Conservation (phyloP, 1,140 invertebrate species). For the Euglossa dilemma region DNA sequence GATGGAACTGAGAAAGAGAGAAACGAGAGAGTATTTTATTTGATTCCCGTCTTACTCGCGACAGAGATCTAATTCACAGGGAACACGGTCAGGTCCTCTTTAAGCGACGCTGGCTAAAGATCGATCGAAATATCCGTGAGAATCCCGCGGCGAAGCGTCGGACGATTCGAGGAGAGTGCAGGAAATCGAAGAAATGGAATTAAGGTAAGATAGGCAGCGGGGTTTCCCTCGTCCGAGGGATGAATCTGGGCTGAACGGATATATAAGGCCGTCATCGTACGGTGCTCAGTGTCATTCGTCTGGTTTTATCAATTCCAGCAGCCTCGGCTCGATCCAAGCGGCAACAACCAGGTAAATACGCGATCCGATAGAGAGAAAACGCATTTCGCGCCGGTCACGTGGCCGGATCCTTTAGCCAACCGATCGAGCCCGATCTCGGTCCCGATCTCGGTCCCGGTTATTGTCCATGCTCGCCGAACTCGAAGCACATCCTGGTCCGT, state of each 20-base stretch:
- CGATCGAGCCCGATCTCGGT: background rate
- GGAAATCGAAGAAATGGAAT: constrained; percentile 68
- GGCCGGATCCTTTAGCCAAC: background rate
- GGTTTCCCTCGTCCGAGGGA: constrained; percentile 61
- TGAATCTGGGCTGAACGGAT: constrained; percentile 64
- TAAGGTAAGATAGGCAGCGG: constrained; percentile 63
- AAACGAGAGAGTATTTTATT: no score
- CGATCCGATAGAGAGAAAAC: constrained; percentile 3
- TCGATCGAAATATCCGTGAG: constrained; percentile 32
- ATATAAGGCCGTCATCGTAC: constrained; percentile 65
- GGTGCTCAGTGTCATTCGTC: constrained; percentile 64
- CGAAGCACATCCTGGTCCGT: constrained; percentile 8
- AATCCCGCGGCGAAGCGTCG: background rate
- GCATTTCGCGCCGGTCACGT: background rate
- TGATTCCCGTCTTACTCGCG: no score
- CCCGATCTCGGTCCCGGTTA: background rate
- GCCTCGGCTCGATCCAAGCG: constrained; percentile 51
- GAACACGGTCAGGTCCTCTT: background rate
- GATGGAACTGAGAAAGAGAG: no score
- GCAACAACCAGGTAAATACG: constrained; percentile 55
- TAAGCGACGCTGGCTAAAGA: constrained; percentile 5
- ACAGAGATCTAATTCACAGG: no score
- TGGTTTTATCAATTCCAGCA: constrained; percentile 62
- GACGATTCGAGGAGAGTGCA: constrained; percentile 59
- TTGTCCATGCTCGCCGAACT: background rate